A percentile compares a stretch with the other conserved stretches of the same genome.
Evolutionary conservation across 2,888 invertebrate genomes (phyloP).

Genomic region (Eupithecia vulgata): DNA sequence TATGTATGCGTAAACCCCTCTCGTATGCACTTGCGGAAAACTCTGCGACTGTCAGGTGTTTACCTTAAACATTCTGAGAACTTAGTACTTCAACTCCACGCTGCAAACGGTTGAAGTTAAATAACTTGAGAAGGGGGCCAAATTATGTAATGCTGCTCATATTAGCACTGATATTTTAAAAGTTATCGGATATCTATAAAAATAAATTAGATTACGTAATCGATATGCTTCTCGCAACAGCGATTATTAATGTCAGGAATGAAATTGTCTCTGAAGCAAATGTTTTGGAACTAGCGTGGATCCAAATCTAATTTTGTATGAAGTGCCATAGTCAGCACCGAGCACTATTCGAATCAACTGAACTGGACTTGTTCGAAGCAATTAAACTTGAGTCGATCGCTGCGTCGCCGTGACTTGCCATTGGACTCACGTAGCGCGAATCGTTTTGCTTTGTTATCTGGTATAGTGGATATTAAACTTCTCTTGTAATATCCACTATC

Average conservation of each 20-base stretch:
- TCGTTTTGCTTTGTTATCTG: conserved; percentile 39
- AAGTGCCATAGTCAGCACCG: conserved; percentile 15
- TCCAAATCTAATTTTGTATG: conserved; percentile 1
- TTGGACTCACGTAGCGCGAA: conserved; percentile 35
- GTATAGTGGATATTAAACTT: conserved; percentile 30
- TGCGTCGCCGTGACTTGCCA: conserved; percentile 41
- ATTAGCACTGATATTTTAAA: background rate
- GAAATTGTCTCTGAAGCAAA: background rate
- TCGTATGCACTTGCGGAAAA: conserved; percentile 65
- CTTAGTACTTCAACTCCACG: conserved; percentile 28
- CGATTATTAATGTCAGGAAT: background rate
- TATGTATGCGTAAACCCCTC: conserved; percentile 56
- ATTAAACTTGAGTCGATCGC: conserved; percentile 55
- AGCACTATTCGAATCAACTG: conserved; percentile 42
- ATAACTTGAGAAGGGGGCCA: background rate
- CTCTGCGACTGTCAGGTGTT: conserved; percentile 74
- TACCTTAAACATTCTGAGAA: conserved; percentile 65
- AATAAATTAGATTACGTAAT: background rate
- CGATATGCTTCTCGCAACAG: background rate
- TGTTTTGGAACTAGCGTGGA: background rate
- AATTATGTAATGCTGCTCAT: background rate
- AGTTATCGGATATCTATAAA: background rate
- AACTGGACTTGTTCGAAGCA: conserved; percentile 56
- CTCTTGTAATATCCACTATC: background rate
- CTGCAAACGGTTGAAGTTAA: conserved; percentile 10